Conservation (phyloP, 2,888 invertebrate species). For the Eutolmus rufibarbis region DNA sequence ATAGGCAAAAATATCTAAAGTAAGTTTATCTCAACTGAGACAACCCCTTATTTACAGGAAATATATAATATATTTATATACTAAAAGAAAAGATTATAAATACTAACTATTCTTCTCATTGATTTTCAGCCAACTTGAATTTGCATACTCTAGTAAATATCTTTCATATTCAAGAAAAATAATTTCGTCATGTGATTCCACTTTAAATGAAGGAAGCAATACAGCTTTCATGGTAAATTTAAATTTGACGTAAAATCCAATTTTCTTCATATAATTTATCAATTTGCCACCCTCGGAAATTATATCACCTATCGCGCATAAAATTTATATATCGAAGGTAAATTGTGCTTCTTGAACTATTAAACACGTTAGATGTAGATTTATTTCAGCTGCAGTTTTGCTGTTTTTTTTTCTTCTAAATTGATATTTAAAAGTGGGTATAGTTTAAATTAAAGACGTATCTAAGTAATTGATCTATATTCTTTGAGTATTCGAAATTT, state of each 20-base stretch:
- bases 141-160: background rate
- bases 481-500: background rate
- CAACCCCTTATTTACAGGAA: too few relatives aligned
- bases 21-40: too few relatives aligned
- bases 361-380: background rate
- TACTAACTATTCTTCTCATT: too few relatives aligned
- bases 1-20: too few relatives aligned
- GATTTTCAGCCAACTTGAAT: too few relatives aligned
- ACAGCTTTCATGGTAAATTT: background rate
- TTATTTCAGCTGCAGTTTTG: background rate
- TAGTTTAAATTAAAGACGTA: too few relatives aligned
- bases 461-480: background rate
- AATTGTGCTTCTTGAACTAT: background rate
- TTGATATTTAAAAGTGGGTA: too few relatives aligned
- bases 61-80: too few relatives aligned
- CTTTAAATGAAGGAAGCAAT: background rate
- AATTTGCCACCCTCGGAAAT: conserved; percentile 15
- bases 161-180: background rate
- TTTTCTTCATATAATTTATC: conserved; percentile 22
- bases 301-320: background rate
- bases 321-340: background rate
- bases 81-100: too few relatives aligned
- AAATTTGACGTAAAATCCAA: background rate
- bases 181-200: background rate
- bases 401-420: background rate